These are phyloP conservation scores for Rhyacophila evoluta DNA, from an alignment of 2,888 invertebrate species.

Conservation along the genomic window DNA sequence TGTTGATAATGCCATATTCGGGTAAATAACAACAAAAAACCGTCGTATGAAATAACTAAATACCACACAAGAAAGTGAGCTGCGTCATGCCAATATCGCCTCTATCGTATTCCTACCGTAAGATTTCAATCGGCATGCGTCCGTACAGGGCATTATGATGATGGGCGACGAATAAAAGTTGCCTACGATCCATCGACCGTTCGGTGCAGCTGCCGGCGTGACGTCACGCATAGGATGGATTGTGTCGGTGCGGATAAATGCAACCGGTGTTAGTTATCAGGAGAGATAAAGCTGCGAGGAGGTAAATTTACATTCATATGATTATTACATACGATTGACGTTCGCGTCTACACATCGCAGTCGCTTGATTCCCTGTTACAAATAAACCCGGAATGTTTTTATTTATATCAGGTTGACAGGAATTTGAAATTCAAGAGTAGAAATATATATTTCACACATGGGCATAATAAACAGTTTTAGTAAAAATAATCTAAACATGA, in stretches of 20 bases:
- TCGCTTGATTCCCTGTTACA: too few species aligned
- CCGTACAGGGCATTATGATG: not conserved
- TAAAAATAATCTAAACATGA: too few species aligned
- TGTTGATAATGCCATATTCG: not conserved
- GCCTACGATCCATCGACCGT: not conserved
- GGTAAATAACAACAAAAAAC: slow-evolving; percentile 22
- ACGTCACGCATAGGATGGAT: slow-evolving; percentile 1
- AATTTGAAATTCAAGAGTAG: too few species aligned
- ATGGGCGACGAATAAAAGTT: not conserved
- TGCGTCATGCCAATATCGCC: not conserved
- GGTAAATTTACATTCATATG: too few species aligned
- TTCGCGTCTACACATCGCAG: too few species aligned
- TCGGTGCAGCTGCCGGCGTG: slow-evolving; percentile 1
- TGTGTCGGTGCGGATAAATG: slow-evolving; percentile 8
- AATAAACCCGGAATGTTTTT: too few species aligned
- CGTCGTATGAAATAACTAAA: not conserved
- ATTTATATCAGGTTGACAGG: too few species aligned
- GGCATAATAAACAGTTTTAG: too few species aligned
- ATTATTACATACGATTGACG: too few species aligned
- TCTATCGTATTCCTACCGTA: not conserved
- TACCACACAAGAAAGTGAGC: not conserved
- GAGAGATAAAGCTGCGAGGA: not conserved
- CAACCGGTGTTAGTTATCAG: slow-evolving; percentile 5
- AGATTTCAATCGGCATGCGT: not conserved
- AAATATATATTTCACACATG: too few species aligned